Evolutionary conservation across 2,888 invertebrate genomes (phyloP), one percentile per base, ranked within the genome.

Genomic region (Alviniconcha strummeri): DNA sequence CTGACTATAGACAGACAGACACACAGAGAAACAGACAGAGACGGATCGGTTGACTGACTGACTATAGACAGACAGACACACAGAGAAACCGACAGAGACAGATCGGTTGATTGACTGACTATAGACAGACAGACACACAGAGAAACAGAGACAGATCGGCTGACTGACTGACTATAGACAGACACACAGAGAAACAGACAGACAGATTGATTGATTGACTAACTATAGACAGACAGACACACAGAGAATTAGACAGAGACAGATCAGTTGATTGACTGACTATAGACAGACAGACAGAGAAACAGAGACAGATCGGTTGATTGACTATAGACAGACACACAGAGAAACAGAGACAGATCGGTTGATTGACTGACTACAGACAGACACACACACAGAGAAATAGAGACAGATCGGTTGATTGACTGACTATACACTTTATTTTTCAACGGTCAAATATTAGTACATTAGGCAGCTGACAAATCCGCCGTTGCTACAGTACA

Each of bases 21-120:
- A 69, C n/a, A 69, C 69, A n/a, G 69, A 69, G n/a, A 17, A 17
- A 69, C 72, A 72, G 36, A 72, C 72, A 72, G 36, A 72, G 36
- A 3, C 11, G 4, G 17, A 11, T 15, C 64, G 13, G 17, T 17
- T 15, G 13, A 64, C 6, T 15, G 13, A 64, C 64, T 15, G 13
- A 64, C 64, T 36, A 64, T 17, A 64, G 13, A 64, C 64, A 64
- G 13, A 64, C 64, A 64, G 13, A 64, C 64, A 15, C 64, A 64
- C 36, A 36, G 36, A 36, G 36, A 36, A 36, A 36, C 9, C 1
- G 15, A 69, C 69, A 69, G 13, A n/a, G 69, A 17, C n/a, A 36
- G 36, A 36, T 36, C 36, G 36, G 36, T 36, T 36, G 36, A 36
- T 3, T 36, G 36, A 36, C 36, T 36, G 36, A 36, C 36, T 36